phyloP scores from a whole-genome alignment of 2,888 invertebrate genomes.

The Rhagium mordax region DNA sequence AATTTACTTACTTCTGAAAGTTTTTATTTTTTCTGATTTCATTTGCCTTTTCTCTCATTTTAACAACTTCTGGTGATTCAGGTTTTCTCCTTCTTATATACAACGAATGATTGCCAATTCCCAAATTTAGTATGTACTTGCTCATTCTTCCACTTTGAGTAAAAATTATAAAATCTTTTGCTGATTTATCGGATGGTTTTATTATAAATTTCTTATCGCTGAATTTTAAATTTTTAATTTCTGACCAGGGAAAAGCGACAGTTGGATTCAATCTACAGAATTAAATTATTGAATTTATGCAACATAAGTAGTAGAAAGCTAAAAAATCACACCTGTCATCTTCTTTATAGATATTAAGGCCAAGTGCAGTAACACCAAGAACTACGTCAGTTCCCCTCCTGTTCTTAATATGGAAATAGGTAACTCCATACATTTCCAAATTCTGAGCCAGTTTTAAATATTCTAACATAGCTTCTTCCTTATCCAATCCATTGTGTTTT shows the following conservation, averaged over 20 bases:
- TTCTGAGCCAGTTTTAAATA: slow-evolving; percentile 98
- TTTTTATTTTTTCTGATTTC: slow-evolving; percentile 90
- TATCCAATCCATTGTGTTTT: slow-evolving; percentile 90
- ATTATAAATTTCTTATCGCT: slow-evolving; percentile 99
- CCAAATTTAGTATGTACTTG: slow-evolving; percentile 96
- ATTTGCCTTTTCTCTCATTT: slow-evolving; percentile 98
- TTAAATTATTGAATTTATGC: not conserved
- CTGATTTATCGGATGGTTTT: slow-evolving; percentile 98
- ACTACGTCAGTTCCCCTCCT: slow-evolving; percentile 98
- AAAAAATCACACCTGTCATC: slow-evolving; percentile 88
- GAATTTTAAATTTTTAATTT: slow-evolving; percentile 99
- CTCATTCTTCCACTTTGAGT: slow-evolving; percentile 96
- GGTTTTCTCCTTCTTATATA: slow-evolving; percentile 98
- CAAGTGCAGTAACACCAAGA: slow-evolving; percentile 97
- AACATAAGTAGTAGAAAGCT: no score
- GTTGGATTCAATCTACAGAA: slow-evolving; percentile 90
- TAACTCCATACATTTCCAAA: slow-evolving; percentile 98
- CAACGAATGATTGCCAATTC: slow-evolving; percentile 99
- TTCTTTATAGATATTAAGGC: slow-evolving; percentile 97
- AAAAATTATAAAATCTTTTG: slow-evolving; percentile 98
- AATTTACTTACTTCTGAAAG: slow-evolving; percentile 41
- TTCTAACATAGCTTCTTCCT: slow-evolving; percentile 99
- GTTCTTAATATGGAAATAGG: slow-evolving; percentile 98
- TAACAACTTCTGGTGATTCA: slow-evolving; percentile 98
- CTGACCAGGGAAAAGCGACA: slow-evolving; percentile 99